Base-by-base conservation (phyloP, 2,113 vertebrate species). In the Microtus ochrogaster region DNA sequence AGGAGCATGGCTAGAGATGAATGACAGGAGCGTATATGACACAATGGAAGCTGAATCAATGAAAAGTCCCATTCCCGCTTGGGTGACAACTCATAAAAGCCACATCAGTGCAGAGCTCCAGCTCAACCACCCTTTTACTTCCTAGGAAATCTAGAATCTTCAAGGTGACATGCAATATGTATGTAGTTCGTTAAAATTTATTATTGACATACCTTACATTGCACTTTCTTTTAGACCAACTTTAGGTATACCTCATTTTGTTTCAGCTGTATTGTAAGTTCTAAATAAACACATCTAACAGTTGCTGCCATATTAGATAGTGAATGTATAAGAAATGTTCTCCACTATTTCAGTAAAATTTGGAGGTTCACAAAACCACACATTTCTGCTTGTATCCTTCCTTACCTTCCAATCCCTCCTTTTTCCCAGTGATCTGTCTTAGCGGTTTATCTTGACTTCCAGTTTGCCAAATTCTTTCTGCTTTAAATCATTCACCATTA, bases 321-420 rank as follows among this genome's bases (percentile, higher is more conserved):
- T 70, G 2, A 90, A 77, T 5, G 92, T 84, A 61, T 73, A 58
- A 21, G 12, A 16, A 21, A 83, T 72, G 76, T 7, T 2, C 36
- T 82, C 94, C 26, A 44, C 12, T 90, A 17, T 85, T 81, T 84
- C 16, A 58, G n/a, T 94, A 95, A 79, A 96, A 52, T 83, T 24
- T 49, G 0, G 47, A 85, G 33, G 12, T 92, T 94, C 16, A 68
- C n/a, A 94, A 74, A 89, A 76, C 0, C 39, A 92, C 5, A 81
- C 0, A 47, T 22, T 83, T 28, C 65, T 86, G 3, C 65, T 81
- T 82, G 10, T 14, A 17, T 78, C 22, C 70, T 93, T 16, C 28
- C 63, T 93, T 16, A 89, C 30, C 41, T 85, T n/a, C 39, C 1
- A 91, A 6, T 81, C 28, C 49, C 4, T 95, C 24, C 1, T 8